Conservation (phyloP, 2,888 invertebrate species). For the Lydus trimaculatus region DNA sequence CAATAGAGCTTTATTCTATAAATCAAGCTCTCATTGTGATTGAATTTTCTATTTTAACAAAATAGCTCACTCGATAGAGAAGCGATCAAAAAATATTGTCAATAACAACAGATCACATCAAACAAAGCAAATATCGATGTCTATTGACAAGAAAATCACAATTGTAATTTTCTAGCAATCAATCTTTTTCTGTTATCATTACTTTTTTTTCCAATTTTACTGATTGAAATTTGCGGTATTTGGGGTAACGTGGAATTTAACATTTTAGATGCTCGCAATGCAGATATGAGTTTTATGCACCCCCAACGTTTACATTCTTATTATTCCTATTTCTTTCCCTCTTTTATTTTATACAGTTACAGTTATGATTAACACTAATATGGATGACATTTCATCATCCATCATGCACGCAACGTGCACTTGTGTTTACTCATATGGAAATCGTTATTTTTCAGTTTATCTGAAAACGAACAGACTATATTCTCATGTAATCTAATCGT, state of each 20-base stretch:
- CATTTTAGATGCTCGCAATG: conserved; percentile 21
- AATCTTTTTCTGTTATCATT: no score
- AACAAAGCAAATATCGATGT: background rate
- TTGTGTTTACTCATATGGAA: conserved; percentile 38
- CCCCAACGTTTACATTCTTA: conserved; percentile 13
- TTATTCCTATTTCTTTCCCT: background rate
- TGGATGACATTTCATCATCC: conserved; percentile 31
- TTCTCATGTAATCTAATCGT: background rate
- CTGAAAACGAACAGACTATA: background rate
- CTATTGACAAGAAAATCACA: background rate
- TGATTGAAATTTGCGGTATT: conserved; percentile 34
- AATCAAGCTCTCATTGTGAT: background rate
- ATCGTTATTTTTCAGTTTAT: conserved; percentile 42
- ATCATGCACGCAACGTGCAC: conserved; percentile 35
- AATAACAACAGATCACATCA: background rate
- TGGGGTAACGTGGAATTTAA: conserved; percentile 20
- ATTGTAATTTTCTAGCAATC: conserved; percentile 33
- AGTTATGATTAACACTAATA: conserved; percentile 33
- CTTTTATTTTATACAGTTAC: conserved; percentile 10
- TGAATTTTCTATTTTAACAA: conserved; percentile 2
- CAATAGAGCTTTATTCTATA: background rate
- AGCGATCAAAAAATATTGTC: background rate
- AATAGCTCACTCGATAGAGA: background rate
- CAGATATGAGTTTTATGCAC: conserved; percentile 35
- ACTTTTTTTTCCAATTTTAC: conserved; percentile 36